Evolutionary conservation across 2,113 vertebrate genomes (phyloP).

Genomic region (Aix galericulata): DNA sequence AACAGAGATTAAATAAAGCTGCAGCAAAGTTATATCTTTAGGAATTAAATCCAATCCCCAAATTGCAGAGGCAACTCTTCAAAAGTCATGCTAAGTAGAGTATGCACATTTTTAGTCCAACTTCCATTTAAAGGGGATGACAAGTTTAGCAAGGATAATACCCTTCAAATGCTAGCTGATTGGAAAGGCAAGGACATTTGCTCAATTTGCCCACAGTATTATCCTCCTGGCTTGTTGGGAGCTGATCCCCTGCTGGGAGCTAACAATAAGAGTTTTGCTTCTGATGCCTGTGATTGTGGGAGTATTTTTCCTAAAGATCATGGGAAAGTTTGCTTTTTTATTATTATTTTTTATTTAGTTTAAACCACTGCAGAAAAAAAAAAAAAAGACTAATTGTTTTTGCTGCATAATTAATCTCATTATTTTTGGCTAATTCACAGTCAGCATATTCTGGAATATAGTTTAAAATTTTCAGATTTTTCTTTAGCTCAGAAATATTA

Average conservation of each 20-base stretch:
- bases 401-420: neutral
- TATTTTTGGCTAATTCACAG: neutral
- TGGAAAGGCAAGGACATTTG: constrained; percentile 42
- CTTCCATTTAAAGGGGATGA: constrained; percentile 47
- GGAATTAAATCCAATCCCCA: constrained; percentile 6
- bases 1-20: constrained; percentile 16
- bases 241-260: constrained; percentile 6
- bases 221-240: constrained; percentile 27
- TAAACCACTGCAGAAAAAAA: constrained; percentile 42
- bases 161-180: constrained; percentile 32
- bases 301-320: constrained; percentile 35
- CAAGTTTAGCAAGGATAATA: constrained; percentile 58
- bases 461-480: neutral
- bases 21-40: neutral
- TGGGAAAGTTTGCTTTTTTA: neutral
- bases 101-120: constrained; percentile 16
- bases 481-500: neutral
- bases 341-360: neutral
- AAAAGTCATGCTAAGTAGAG: neutral
- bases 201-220: constrained; percentile 36
- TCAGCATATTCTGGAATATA: neutral
- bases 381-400: neutral
- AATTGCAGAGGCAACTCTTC: constrained; percentile 6
- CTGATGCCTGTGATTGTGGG: neutral
- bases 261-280: constrained; percentile 45